Conservation (phyloP, 2,888 invertebrate species). For the Phlogophora meticulosa region DNA sequence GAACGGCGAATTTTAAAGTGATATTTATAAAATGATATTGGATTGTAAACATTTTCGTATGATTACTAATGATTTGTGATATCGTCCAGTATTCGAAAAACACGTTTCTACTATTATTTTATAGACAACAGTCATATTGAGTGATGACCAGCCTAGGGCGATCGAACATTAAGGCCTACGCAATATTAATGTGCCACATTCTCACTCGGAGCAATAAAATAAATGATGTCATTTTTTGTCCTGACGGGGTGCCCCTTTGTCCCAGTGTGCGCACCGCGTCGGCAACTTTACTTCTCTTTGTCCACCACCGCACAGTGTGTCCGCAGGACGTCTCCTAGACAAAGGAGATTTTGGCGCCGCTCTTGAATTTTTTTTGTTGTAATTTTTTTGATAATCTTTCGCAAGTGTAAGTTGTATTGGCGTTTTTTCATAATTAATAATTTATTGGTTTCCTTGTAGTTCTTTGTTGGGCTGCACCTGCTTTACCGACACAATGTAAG, state of each 20-base stretch:
- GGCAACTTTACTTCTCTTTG: conserved; percentile 82
- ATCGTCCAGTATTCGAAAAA: conserved; percentile 49
- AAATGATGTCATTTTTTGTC: conserved; percentile 91
- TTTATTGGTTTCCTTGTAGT: conserved; percentile 87
- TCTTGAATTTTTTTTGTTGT: conserved; percentile 75
- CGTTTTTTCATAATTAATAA: conserved; percentile 90
- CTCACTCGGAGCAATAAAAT: conserved; percentile 90
- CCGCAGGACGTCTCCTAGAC: conserved; percentile 87
- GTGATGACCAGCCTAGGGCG: conserved; percentile 86
- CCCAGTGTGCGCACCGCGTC: conserved; percentile 81
- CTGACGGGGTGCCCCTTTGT: conserved; percentile 84
- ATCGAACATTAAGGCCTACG: conserved; percentile 87
- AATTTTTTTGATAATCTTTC: conserved; percentile 77
- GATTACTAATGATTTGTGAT: conserved; percentile 57
- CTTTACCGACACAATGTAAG: conserved; percentile 74
- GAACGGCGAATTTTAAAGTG: conserved; percentile 42
- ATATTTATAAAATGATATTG: conserved; percentile 34
- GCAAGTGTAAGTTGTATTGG: conserved; percentile 78
- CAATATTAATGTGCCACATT: conserved; percentile 89
- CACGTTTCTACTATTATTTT: conserved; percentile 59
- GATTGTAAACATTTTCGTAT: conserved; percentile 57
- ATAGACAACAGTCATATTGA: conserved; percentile 71
- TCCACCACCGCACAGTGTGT: conserved; percentile 76
- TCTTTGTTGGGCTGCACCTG: conserved; percentile 85
- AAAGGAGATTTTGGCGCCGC: conserved; percentile 89